These are phyloP conservation scores for Podarcis cretensis DNA, from an alignment of 2,113 vertebrate species.

Conservation along the genomic window DNA sequence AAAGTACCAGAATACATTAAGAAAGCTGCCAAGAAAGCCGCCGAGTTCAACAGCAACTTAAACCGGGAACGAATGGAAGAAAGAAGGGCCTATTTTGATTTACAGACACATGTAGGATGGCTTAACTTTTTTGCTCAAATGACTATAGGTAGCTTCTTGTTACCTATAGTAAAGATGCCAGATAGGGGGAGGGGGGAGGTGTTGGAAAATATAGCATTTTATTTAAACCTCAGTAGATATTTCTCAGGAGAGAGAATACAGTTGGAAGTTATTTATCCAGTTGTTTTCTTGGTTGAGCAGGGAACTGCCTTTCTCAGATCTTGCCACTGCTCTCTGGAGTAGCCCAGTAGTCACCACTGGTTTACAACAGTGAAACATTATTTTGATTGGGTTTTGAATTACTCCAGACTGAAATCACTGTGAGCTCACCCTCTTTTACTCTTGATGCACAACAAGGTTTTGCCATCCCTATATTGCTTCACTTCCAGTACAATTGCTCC, in stretches of 20 bases:
- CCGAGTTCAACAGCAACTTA: slow-evolving; percentile 97
- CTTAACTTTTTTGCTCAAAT: neutral
- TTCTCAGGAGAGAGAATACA: neutral
- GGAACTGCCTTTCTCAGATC: neutral
- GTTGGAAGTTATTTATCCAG: neutral
- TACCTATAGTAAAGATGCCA: neutral
- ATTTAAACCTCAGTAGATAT: no score
- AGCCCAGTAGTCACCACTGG: neutral
- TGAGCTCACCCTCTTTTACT: neutral
- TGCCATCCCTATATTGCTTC: neutral
- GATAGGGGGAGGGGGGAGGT: neutral
- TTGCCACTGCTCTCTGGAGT: neutral
- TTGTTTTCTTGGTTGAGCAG: neutral
- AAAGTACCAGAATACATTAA: slow-evolving; percentile 99
- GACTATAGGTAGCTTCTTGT: neutral
- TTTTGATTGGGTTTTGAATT: neutral
- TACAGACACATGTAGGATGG: slow-evolving; percentile 93
- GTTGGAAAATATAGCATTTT: no score
- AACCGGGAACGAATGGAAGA: slow-evolving; percentile 98
- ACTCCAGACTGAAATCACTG: neutral
- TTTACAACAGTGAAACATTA: neutral
- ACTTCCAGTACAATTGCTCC: neutral
- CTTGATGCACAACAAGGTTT: neutral
- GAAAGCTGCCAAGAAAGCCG: slow-evolving; percentile 97
- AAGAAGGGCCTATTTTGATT: slow-evolving; percentile 96